A percentile compares a stretch with the other conserved stretches of the same genome.
Conservation (phyloP, 2,113 vertebrate species). For the Cepphus grylle region DNA sequence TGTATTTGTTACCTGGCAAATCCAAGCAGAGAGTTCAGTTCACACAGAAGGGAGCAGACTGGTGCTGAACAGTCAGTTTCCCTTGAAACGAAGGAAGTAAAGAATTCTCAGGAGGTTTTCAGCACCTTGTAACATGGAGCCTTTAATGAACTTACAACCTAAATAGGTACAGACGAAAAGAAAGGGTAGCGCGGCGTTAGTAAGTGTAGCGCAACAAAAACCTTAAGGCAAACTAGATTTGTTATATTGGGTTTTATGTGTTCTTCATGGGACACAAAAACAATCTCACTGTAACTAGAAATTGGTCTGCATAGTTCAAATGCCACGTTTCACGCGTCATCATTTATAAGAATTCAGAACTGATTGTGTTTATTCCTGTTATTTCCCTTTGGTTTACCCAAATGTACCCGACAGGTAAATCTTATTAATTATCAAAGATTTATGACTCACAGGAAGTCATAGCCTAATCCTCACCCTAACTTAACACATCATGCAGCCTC, state of each 20-base stretch:
- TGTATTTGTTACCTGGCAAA: neutral
- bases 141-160: neutral
- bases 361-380: neutral
- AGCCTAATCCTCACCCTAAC: neutral
- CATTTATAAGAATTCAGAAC: neutral
- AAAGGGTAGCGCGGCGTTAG: neutral
- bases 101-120: neutral
- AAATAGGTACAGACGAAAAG: neutral
- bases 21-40: neutral
- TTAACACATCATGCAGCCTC: neutral
- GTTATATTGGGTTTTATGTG: neutral
- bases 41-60: neutral
- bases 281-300: neutral
- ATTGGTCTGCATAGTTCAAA: neutral
- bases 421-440: neutral
- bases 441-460: neutral
- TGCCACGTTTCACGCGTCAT: neutral
- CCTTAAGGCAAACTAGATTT: neutral
- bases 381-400: neutral
- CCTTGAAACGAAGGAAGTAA: neutral
- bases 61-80: neutral
- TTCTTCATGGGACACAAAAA: neutral
- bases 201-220: neutral
- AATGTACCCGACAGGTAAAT: neutral
- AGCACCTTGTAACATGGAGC: neutral